Base-by-base conservation (phyloP, 1,140 invertebrate species). In the Nylanderia fulva region DNA sequence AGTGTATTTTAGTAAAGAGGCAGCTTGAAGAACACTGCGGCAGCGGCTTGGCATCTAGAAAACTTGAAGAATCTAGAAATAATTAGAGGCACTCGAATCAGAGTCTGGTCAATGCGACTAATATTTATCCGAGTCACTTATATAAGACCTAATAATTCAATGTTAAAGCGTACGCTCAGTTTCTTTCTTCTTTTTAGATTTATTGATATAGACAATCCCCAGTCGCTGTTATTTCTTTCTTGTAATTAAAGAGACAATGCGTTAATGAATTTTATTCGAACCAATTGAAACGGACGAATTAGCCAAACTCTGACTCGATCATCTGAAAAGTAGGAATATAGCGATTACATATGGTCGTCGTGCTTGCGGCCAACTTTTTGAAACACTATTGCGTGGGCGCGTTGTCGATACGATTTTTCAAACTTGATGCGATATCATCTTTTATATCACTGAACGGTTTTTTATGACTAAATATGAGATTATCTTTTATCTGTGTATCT, bases 11-110 rank as follows among this genome's bases (percentile, higher is more conserved):
- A 56, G 24, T 33, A 33, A 56, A 58, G 64, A 45, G 13, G 36
- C 66, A 82, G 66, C 77, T 82, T 82, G 68, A 82, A 82, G 58
- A 82, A 82, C 52, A 82, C 36, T 68, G 77, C 52, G 24, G 13
- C 64, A 71, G 52, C 77, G 77, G 77, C 64, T 71, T 9, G 77
- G 77, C 77, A 82, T 21, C 36, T 82, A 82, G 66, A 82, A 54
- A 71, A 48, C 64, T 82, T 24, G 64, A 54, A 82, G 42, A 71
- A 71, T 60, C 21, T 79, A 82, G 66, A 45, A 13, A 18, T 69
- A 69, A 71, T 9, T 82, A 58, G 64, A 80, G 63, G 39, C 33
- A 80, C 6, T 56, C 48, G 77, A 71, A 24, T 60, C 52, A 82
- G 77, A 71, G 66, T 45, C 52, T 71, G 77, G 21, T 71, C 77